These are phyloP conservation scores for Xanthorhoe designata DNA, from an alignment of 2,888 invertebrate genomes.

Conservation along the genomic window DNA sequence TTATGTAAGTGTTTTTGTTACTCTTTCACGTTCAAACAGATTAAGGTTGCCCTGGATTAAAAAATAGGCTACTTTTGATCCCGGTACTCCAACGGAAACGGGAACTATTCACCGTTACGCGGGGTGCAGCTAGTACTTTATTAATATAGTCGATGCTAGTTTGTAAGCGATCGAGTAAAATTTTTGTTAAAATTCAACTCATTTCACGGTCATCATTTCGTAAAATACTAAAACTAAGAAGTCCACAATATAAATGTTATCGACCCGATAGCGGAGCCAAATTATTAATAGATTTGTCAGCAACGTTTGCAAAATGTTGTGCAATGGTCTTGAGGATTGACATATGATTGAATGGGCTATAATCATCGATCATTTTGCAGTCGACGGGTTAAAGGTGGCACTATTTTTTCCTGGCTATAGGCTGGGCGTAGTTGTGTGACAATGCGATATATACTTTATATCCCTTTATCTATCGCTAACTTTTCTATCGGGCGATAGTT, in stretches of 20 bases:
- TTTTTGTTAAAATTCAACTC: not conserved
- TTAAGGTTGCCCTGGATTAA: too few relatives aligned
- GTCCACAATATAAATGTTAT: conserved; percentile 30
- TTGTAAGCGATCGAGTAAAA: not conserved
- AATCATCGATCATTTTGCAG: conserved; percentile 3
- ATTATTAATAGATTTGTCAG: conserved; percentile 37
- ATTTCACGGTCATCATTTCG: not conserved
- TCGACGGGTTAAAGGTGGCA: conserved; percentile 7
- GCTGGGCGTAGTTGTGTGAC: not conserved
- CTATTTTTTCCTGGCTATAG: not conserved
- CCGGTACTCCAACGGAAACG: too few relatives aligned
- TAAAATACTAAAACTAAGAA: not conserved
- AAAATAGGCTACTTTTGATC: too few relatives aligned
- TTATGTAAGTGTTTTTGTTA: too few relatives aligned
- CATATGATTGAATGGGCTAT: conserved; percentile 20
- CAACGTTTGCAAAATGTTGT: conserved; percentile 41
- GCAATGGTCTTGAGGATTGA: conserved; percentile 32
- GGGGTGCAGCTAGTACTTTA: too few relatives aligned
- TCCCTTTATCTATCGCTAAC: too few relatives aligned
- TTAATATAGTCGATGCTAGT: too few relatives aligned
- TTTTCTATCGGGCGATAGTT: too few relatives aligned
- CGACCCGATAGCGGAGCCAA: conserved; percentile 30
- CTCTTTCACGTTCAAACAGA: too few relatives aligned
- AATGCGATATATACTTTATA: not conserved
- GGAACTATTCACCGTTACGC: too few relatives aligned